Evolutionary conservation across 2,797 vertebrate genomes (phyloP).

Genomic region (Schizothorax lantsangensis): DNA sequence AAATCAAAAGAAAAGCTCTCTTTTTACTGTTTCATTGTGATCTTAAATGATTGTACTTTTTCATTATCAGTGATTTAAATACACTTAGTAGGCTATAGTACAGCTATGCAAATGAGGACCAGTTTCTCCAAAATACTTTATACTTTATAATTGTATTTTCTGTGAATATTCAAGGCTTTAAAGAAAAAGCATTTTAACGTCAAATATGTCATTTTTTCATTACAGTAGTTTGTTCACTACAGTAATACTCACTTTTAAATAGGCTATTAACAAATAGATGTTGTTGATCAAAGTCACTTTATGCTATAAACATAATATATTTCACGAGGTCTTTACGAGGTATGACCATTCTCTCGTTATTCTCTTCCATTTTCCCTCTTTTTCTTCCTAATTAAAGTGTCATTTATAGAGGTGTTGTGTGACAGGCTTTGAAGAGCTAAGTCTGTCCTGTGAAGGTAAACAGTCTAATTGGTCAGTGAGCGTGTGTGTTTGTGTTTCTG

Average conservation of each 20-base stretch:
- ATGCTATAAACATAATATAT: not conserved
- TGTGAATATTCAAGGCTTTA: not conserved
- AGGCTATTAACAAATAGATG: not conserved
- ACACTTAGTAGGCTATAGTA: not conserved
- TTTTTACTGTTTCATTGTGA: not conserved
- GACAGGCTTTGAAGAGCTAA: constrained; percentile 26
- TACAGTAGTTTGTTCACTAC: not conserved
- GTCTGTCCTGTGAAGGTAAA: not conserved
- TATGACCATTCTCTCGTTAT: not conserved
- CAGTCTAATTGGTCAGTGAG: constrained; percentile 3
- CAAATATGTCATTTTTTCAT: not conserved
- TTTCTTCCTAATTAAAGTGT: not conserved
- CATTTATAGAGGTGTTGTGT: constrained; percentile 27
- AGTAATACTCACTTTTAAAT: not conserved
- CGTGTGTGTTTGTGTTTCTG: not conserved
- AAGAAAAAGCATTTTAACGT: not conserved
- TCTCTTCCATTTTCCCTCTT: not conserved
- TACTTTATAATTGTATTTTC: not conserved
- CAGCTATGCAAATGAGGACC: not conserved
- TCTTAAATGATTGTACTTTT: not conserved
- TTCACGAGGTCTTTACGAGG: not conserved
- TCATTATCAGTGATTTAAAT: not conserved
- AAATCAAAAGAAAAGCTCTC: no score
- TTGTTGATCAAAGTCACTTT: constrained; percentile 18
- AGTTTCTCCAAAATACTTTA: not conserved